Percentiles rank a stretch among this genome's conserved stretches.
Conservation (phyloP, 2,113 vertebrate species). For the Psittacara wagleri region DNA sequence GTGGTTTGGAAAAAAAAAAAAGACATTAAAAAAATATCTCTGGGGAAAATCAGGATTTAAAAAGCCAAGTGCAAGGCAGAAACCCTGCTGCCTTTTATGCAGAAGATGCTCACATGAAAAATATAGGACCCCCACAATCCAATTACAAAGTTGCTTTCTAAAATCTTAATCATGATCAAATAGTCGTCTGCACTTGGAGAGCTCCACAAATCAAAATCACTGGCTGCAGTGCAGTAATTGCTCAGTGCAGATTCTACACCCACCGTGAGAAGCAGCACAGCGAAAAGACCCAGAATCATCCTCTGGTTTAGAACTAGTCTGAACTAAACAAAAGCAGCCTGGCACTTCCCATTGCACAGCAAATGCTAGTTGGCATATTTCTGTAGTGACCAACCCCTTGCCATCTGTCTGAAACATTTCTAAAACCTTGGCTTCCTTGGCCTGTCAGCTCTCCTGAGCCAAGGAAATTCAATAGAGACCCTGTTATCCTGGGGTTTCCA, state of each 20-base stretch:
- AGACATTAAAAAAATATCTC: background rate
- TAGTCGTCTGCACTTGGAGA: background rate
- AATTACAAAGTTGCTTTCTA: conserved; percentile 29
- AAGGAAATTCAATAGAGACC: conserved; percentile 57
- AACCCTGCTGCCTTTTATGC: background rate
- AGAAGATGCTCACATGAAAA: conserved; percentile 17
- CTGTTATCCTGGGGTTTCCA: conserved; percentile 41
- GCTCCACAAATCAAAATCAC: conserved; percentile 18
- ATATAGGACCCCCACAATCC: background rate
- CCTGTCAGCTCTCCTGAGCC: conserved; percentile 26
- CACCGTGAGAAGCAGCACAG: conserved; percentile 8
- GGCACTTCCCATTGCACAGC: background rate
- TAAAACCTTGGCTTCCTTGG: conserved; percentile 52
- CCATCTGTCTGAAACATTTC: conserved; percentile 38
- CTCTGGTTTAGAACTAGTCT: conserved; percentile 5
- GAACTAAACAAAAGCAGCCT: conserved; percentile 17
- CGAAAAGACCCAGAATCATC: background rate
- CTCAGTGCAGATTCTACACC: conserved; percentile 15
- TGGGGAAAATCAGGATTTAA: background rate
- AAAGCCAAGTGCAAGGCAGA: background rate
- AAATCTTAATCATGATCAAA: conserved; percentile 49
- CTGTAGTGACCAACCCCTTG: background rate
- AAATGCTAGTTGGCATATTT: conserved; percentile 41
- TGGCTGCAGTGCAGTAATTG: background rate
- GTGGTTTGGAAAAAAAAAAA: background rate